Evolutionary conservation across 1,140 invertebrate genomes (phyloP).

Genomic region (Patella vulgata): DNA sequence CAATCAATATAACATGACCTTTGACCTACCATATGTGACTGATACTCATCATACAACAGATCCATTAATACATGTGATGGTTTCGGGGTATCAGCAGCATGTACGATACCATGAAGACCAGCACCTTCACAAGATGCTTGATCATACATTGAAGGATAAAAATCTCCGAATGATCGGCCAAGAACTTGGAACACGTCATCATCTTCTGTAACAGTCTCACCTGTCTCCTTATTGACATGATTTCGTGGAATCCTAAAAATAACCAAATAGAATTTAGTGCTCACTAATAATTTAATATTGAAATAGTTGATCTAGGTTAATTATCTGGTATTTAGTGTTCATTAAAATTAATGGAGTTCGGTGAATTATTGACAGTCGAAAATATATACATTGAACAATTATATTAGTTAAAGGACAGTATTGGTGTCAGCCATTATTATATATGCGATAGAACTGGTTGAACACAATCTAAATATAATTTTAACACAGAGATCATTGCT

Average conservation of each 20-base stretch:
- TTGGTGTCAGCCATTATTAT: no score
- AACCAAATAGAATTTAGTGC: neutral
- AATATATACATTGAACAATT: no score
- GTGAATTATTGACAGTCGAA: no score
- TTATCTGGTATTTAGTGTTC: no score
- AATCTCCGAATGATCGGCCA: slow-evolving; percentile 67
- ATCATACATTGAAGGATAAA: slow-evolving; percentile 46
- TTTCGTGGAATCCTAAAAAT: slow-evolving; percentile 28
- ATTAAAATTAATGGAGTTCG: no score
- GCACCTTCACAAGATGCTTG: slow-evolving; percentile 59
- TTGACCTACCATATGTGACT: slow-evolving; percentile 60
- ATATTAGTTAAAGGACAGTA: no score
- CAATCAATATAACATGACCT: no score
- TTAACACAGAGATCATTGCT: no score
- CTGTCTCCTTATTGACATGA: neutral
- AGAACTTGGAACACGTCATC: slow-evolving; percentile 60
- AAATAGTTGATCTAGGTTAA: neutral
- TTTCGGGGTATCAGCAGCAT: slow-evolving; percentile 49
- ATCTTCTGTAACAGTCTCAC: slow-evolving; percentile 48
- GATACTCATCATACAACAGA: slow-evolving; percentile 60
- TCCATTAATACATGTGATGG: slow-evolving; percentile 59
- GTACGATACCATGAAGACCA: slow-evolving; percentile 51
- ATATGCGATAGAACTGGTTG: no score
- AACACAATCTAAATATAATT: no score
- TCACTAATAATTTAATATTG: neutral